phyloP scores from a whole-genome alignment of 2,888 invertebrate genomes.

The Rhamnusium bicolor region DNA sequence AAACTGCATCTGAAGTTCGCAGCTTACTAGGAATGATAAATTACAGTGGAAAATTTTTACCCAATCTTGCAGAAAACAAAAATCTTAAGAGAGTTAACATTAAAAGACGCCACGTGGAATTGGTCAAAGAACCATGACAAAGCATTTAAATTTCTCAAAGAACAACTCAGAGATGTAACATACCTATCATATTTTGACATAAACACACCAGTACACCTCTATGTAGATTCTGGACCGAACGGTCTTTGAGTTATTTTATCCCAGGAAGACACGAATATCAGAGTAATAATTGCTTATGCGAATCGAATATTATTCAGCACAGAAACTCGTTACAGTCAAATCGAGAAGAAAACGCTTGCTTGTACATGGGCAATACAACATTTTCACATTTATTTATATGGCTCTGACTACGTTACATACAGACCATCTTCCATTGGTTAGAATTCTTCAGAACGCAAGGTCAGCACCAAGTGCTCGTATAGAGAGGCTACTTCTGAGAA shows the following conservation, averaged over 20 bases:
- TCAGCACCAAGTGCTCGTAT: no score
- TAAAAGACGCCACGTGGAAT: slow-evolving; percentile 4
- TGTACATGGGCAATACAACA: no score
- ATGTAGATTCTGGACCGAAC: slow-evolving; percentile 40
- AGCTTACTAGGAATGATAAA: slow-evolving; percentile 32
- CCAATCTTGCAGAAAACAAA: slow-evolving; percentile 25
- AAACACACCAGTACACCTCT: slow-evolving; percentile 31
- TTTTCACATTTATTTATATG: no score
- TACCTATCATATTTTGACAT: slow-evolving; percentile 21
- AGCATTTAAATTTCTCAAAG: slow-evolving; percentile 9
- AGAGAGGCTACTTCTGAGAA: no score
- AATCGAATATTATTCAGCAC: no score
- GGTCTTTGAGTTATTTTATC: slow-evolving; percentile 28
- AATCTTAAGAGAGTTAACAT: background rate
- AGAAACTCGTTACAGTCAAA: no score
- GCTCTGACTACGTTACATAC: no score
- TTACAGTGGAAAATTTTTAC: slow-evolving; percentile 28
- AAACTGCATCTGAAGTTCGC: slow-evolving; percentile 16
- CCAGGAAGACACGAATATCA: no score
- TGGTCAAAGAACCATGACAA: slow-evolving; percentile 22
- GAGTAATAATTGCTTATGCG: no score
- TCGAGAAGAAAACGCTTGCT: no score
- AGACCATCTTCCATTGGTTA: no score
- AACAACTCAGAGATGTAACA: background rate
- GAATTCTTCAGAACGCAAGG: no score